A percentile compares a stretch with the other conserved stretches of the same genome.
Conservation (phyloP, 1,140 invertebrate genomes). For the Drosophila equinoxialis region DNA sequence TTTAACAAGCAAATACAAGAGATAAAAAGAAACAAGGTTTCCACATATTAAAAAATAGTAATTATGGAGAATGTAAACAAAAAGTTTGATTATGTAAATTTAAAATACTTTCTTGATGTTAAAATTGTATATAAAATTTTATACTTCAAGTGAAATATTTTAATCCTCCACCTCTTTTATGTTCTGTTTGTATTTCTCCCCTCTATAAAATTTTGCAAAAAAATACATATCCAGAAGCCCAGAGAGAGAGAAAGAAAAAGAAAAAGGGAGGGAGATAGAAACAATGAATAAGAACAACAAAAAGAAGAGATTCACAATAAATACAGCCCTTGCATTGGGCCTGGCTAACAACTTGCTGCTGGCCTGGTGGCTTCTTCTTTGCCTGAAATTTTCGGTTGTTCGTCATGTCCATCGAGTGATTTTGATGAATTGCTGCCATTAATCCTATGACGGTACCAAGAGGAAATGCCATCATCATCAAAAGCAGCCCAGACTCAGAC, state of each 20-base stretch:
- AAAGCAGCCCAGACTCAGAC: constrained; percentile 65
- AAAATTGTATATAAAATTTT: background rate
- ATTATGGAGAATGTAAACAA: background rate
- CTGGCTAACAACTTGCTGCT: constrained; percentile 30
- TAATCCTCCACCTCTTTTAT: background rate
- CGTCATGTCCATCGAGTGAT: constrained; percentile 83
- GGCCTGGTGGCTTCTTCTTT: constrained; percentile 50
- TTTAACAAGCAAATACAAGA: background rate
- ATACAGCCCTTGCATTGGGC: constrained; percentile 20
- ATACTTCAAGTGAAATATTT: background rate
- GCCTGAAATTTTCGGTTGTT: constrained; percentile 73
- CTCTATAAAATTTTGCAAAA: background rate
- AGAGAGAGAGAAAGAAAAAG: background rate
- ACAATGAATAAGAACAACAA: constrained; percentile 22
- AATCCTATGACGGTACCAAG: constrained; percentile 83
- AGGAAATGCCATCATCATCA: constrained; percentile 82
- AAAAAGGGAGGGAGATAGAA: constrained; percentile 1
- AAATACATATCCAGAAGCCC: constrained; percentile 27
- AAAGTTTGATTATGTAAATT: background rate
- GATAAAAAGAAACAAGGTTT: background rate
- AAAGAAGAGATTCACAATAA: constrained; percentile 16
- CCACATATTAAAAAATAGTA: background rate
- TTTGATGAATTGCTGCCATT: constrained; percentile 83
- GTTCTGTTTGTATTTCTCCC: constrained; percentile 5
- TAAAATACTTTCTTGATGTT: background rate